These are phyloP conservation scores for Syrista parreyssii DNA, from an alignment of 2,888 invertebrate species.

Conservation along the genomic window DNA sequence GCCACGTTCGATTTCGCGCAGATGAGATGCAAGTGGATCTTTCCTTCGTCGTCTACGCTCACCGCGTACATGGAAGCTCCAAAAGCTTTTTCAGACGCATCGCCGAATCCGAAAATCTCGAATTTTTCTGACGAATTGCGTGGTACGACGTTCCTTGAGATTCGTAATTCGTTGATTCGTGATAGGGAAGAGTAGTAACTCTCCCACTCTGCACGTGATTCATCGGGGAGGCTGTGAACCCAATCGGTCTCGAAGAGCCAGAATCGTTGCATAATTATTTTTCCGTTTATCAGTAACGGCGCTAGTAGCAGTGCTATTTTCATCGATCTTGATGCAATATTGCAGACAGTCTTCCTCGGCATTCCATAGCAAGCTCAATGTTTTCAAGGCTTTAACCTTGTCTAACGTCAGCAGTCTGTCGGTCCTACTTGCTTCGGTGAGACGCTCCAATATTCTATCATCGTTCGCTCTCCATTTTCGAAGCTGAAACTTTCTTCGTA, in stretches of 20 bases:
- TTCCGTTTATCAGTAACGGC: conserved; percentile 20
- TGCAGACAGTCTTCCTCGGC: conserved; percentile 15
- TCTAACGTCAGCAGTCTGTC: conserved; percentile 22
- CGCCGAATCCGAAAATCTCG: conserved; percentile 13
- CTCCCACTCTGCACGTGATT: conserved; percentile 10
- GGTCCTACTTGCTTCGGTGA: conserved; percentile 7
- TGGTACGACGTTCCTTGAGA: conserved; percentile 13
- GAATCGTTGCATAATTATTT: conserved; percentile 18
- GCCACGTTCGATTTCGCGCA: conserved; percentile 17
- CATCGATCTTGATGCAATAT: conserved; percentile 16
- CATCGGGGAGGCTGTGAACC: conserved; percentile 11
- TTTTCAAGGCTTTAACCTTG: conserved; percentile 19
- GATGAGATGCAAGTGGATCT: conserved; percentile 3
- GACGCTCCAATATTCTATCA: neutral
- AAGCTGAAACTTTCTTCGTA: conserved; percentile 16
- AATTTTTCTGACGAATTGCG: conserved; percentile 11
- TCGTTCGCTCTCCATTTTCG: conserved; percentile 25
- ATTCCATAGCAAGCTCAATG: conserved; percentile 26
- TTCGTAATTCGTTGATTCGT: neutral
- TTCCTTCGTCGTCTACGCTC: conserved; percentile 6
- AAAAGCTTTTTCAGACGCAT: conserved; percentile 15
- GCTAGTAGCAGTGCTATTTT: neutral
- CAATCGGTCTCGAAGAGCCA: conserved; percentile 16
- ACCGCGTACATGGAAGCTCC: conserved; percentile 16
- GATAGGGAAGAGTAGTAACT: conserved; percentile 12